Evolutionary conservation across 2,888 invertebrate genomes (phyloP).

Genomic region (Muschampia plurimacula): DNA sequence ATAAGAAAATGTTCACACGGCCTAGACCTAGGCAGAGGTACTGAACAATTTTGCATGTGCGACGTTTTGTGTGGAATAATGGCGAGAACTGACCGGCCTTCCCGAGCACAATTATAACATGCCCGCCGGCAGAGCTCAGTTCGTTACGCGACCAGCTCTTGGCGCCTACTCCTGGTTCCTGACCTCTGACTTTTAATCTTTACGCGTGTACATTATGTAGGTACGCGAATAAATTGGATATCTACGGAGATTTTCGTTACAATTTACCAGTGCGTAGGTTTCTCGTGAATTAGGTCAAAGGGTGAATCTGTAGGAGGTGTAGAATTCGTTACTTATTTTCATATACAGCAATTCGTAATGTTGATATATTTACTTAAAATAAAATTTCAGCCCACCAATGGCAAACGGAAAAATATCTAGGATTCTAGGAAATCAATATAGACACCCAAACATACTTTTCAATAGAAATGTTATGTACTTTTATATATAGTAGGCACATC

Average conservation of each 20-base stretch:
- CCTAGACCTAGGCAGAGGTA: slow-evolving; percentile 28
- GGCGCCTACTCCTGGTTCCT: slow-evolving; percentile 48
- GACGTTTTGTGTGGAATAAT: slow-evolving; percentile 43
- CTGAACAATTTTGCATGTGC: slow-evolving; percentile 35
- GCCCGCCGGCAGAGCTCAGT: slow-evolving; percentile 64
- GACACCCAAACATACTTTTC: no score
- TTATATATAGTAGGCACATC: not conserved
- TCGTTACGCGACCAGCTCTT: slow-evolving; percentile 59
- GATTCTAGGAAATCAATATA: no score
- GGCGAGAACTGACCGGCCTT: slow-evolving; percentile 43
- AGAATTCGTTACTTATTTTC: not conserved
- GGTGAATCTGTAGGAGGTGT: slow-evolving; percentile 22
- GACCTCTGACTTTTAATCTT: slow-evolving; percentile 47
- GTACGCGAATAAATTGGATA: slow-evolving; percentile 35
- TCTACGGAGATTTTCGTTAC: slow-evolving; percentile 31
- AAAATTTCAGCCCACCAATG: not conserved
- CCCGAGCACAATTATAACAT: slow-evolving; percentile 68
- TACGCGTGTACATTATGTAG: slow-evolving; percentile 32
- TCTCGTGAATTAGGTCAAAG: slow-evolving; percentile 29
- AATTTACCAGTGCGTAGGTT: slow-evolving; percentile 17
- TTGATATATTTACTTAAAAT: not conserved
- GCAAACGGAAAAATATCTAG: not conserved
- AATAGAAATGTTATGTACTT: no score
- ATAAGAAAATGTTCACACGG: slow-evolving; percentile 45
- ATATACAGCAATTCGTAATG: not conserved